Evolutionary conservation across 2,113 vertebrate species (phyloP), one percentile per base, ranked within the genome.

Genomic region (Anser brachyrhynchus): DNA sequence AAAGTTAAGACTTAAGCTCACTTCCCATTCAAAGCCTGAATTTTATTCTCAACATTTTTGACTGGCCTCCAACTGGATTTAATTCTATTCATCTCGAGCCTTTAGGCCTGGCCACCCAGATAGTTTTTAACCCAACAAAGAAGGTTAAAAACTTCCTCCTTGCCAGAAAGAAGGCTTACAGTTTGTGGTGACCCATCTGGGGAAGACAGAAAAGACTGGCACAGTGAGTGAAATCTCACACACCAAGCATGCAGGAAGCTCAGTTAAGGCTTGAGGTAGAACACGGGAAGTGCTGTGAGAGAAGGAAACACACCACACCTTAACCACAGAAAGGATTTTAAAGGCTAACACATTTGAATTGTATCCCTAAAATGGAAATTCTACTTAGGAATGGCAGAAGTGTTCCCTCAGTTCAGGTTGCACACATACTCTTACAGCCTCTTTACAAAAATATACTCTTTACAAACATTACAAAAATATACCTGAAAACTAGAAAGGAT

Each of bases 271-370:
- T 58, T 62, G 33, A 82, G 22, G 8, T 4, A 72, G 62, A 59
- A 10, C 58, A 49, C 31, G 67, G 43, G 6, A 44, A 13, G 11
- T 6, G 17, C 13, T 33, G 41, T 71, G 10, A 44, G 11, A 25
- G 26, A 74, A 62, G 0, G 0, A 58, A 67, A 33, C 46, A 67
- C 41, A 21, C 1, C 2, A 14, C 0, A 0, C 26, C 22, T 54
- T 22, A 49, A 3, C 46, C 43, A 13, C 4, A 1, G 1, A 26
- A 35, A 46, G 37, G 2, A 66, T 28, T n/a, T 20, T 17, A 65
- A 87, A 74, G 1, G 1, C 8, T 37, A 58, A 1, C 46, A 49
- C 20, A 22, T 49, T 49, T 49, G 46, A 49, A 49, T 49, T 49
- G 20, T 20, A 57, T 37, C 39, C 25, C 65, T 70, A 33, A 70